Conservation (phyloP, 2,113 vertebrate genomes). For the Eidolon helvum region DNA sequence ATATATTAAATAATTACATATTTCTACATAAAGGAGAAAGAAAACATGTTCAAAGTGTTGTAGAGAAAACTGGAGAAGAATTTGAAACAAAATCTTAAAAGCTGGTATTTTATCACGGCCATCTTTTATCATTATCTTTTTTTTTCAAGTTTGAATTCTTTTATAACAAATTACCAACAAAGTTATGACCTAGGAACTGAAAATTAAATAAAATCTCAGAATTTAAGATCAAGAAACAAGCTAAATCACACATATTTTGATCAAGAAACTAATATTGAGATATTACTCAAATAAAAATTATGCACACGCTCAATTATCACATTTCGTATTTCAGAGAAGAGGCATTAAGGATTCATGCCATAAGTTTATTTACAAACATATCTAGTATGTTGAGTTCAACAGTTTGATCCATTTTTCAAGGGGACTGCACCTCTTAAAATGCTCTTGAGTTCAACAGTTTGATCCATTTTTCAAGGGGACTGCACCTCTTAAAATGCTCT, state of each 20-base stretch:
- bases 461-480: too few relatives aligned
- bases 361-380: slow-evolving; percentile 81
- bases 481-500: too few relatives aligned
- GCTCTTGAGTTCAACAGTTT: too few relatives aligned
- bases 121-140: neutral
- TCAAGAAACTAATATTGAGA: neutral
- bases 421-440: too few relatives aligned
- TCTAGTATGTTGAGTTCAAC: neutral
- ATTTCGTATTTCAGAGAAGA: slow-evolving; percentile 50
- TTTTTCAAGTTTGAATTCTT: neutral
- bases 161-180: neutral
- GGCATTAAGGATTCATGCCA: slow-evolving; percentile 25
- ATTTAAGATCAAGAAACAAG: neutral
- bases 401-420: too few relatives aligned
- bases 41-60: neutral
- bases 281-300: neutral
- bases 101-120: neutral
- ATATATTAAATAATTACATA: neutral
- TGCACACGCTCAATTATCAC: neutral
- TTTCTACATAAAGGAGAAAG: neutral
- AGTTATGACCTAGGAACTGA: neutral
- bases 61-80: neutral
- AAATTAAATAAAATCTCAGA: neutral
- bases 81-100: neutral
- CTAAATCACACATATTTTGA: neutral